A percentile compares a stretch with the other conserved stretches of the same genome.
phyloP scores from a whole-genome alignment of 1,140 invertebrate species.

The Thaumatotibia leucotreta region DNA sequence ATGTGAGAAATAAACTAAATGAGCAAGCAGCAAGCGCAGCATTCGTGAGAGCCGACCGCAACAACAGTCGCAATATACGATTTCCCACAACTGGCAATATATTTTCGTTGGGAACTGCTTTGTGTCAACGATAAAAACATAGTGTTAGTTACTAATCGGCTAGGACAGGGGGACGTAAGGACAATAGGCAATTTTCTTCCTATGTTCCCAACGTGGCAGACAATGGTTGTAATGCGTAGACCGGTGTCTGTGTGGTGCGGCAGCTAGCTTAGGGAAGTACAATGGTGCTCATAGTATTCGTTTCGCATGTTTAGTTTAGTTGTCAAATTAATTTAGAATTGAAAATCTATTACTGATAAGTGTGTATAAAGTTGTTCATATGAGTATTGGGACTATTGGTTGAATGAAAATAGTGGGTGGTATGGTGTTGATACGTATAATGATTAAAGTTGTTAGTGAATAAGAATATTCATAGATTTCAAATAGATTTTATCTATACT shows the following conservation, averaged over 20 bases:
- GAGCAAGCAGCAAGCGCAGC: conserved; percentile 26
- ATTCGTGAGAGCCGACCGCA: conserved; percentile 53
- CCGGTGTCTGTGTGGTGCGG: neutral
- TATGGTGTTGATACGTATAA: no score
- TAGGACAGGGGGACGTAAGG: conserved; percentile 49
- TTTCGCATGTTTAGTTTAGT: no score
- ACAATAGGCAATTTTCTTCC: conserved; percentile 53
- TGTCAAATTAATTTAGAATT: no score
- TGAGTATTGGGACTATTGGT: no score
- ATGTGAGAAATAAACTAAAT: conserved; percentile 53
- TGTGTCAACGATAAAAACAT: conserved; percentile 52
- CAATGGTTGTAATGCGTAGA: conserved; percentile 27
- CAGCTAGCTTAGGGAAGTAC: no score
- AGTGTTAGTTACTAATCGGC: conserved; percentile 52
- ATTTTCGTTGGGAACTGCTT: conserved; percentile 53
- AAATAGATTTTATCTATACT: no score
- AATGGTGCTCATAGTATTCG: neutral
- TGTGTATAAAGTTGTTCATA: no score
- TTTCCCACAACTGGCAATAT: conserved; percentile 48
- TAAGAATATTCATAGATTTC: no score
- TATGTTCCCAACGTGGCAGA: conserved; percentile 30
- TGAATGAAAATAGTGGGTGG: no score
- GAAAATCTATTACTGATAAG: no score
- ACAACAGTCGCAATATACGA: conserved; percentile 49
- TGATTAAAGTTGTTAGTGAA: no score